Percentiles rank a stretch among this genome's conserved stretches.
phyloP scores from a whole-genome alignment of 2,113 vertebrate genomes.

The Pollachius pollachius region DNA sequence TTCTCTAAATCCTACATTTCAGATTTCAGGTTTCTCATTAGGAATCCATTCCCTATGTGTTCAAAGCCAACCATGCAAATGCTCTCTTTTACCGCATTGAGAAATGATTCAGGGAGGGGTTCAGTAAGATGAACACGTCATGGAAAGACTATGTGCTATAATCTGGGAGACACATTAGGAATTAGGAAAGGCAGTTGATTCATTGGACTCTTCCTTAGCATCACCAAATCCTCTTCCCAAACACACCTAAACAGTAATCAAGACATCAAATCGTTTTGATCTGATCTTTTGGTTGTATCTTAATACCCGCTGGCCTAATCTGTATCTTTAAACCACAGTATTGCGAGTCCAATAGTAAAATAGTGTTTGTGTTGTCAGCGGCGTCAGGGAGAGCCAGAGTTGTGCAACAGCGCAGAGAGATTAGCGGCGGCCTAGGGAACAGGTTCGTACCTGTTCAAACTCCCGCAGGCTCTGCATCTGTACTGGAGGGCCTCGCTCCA shows the following conservation, averaged over 20 bases:
- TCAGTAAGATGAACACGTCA: not conserved
- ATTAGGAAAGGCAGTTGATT: slow-evolving; percentile 5
- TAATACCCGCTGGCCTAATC: too few relatives aligned
- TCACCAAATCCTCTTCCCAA: slow-evolving; percentile 36
- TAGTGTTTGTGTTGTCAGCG: too few relatives aligned
- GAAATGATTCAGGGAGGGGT: not conserved
- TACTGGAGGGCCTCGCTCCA: slow-evolving; percentile 64
- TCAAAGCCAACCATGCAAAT: too few relatives aligned
- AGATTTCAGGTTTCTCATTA: not conserved
- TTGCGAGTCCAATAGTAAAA: too few relatives aligned
- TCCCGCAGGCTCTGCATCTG: slow-evolving; percentile 86
- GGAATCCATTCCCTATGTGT: not conserved
- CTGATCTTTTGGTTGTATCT: too few relatives aligned
- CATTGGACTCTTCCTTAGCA: slow-evolving; percentile 2
- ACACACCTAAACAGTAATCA: slow-evolving; percentile 33
- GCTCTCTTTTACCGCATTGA: not conserved
- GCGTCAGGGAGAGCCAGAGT: not conserved
- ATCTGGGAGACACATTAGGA: not conserved
- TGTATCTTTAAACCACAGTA: too few relatives aligned
- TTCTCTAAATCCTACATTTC: not conserved
- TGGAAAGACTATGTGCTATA: not conserved
- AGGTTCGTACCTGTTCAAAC: slow-evolving; percentile 85
- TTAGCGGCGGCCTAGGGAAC: not conserved
- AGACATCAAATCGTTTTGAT: not conserved
- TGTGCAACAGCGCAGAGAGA: not conserved